phyloP scores from a whole-genome alignment of 2,113 vertebrate species.

The Bufo gargarizans region DNA sequence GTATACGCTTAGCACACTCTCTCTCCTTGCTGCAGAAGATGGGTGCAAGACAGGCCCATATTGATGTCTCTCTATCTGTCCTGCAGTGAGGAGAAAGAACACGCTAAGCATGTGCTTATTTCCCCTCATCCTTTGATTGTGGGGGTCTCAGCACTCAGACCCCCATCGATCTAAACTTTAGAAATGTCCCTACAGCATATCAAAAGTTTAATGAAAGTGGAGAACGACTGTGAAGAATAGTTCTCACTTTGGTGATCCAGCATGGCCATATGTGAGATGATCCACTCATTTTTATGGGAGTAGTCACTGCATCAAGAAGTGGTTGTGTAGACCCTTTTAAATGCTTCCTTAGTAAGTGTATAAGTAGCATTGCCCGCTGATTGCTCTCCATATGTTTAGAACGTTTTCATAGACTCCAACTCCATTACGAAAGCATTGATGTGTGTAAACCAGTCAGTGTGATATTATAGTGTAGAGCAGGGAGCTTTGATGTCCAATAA shows the following conservation, averaged over 20 bases:
- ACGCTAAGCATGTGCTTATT: too few relatives aligned
- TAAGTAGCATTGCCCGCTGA: neutral
- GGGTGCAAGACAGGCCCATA: too few relatives aligned
- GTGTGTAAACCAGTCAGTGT: neutral
- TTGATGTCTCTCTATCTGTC: too few relatives aligned
- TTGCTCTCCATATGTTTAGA: neutral
- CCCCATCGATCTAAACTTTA: too few relatives aligned
- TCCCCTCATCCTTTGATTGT: too few relatives aligned
- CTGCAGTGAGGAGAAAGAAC: too few relatives aligned
- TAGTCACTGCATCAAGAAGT: neutral
- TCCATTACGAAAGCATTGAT: neutral
- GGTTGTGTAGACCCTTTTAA: neutral
- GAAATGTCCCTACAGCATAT: too few relatives aligned
- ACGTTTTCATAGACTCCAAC: neutral
- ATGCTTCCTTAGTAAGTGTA: neutral
- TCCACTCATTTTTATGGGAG: neutral
- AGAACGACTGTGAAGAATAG: neutral
- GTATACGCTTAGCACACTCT: too few relatives aligned
- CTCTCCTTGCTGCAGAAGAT: too few relatives aligned
- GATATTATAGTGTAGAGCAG: neutral
- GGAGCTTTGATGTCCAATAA: conserved; percentile 11
- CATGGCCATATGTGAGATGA: neutral
- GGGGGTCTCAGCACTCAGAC: too few relatives aligned
- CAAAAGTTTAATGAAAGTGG: too few relatives aligned
- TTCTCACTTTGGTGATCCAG: neutral